Percentiles rank a stretch among this genome's conserved stretches.
These are phyloP conservation scores for Loxodonta africana DNA, from an alignment of 2,113 vertebrate genomes.

Conservation along the genomic window DNA sequence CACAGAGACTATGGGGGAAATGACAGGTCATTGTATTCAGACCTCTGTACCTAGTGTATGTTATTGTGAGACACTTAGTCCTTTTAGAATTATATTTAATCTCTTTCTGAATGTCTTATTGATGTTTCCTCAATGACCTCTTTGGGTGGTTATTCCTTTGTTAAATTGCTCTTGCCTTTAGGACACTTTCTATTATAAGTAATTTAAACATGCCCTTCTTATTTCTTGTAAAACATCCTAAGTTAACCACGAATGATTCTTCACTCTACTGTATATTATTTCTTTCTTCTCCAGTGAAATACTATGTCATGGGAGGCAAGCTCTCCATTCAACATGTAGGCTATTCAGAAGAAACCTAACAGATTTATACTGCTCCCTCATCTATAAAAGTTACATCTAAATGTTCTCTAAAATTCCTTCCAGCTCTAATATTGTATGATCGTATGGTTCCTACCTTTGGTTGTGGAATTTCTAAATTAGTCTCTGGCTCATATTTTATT, in stretches of 20 bases:
- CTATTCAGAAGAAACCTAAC: constrained; percentile 56
- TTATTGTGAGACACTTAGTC: constrained; percentile 83
- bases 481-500: background rate
- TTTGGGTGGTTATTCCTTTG: constrained; percentile 81
- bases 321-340: constrained; percentile 6
- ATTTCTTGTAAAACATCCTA: constrained; percentile 81
- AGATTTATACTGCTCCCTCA: constrained; percentile 4
- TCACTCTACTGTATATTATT: constrained; percentile 60
- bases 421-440: background rate
- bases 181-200: constrained; percentile 83
- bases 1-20: constrained; percentile 68
- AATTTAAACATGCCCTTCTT: constrained; percentile 85
- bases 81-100: constrained; percentile 84
- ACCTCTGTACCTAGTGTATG: constrained; percentile 74
- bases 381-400: constrained; percentile 13
- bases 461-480: constrained; percentile 18
- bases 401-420: constrained; percentile 8
- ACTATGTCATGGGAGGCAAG: constrained; percentile 28
- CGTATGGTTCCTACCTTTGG: background rate
- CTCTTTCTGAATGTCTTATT: constrained; percentile 84
- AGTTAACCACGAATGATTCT: constrained; percentile 73
- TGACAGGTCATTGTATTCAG: constrained; percentile 84
- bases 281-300: constrained; percentile 75
- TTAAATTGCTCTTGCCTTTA: constrained; percentile 84
- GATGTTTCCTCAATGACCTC: constrained; percentile 84